phyloP scores from a whole-genome alignment of 2,797 vertebrate genomes.

The Ambastaia sidthimunki region DNA sequence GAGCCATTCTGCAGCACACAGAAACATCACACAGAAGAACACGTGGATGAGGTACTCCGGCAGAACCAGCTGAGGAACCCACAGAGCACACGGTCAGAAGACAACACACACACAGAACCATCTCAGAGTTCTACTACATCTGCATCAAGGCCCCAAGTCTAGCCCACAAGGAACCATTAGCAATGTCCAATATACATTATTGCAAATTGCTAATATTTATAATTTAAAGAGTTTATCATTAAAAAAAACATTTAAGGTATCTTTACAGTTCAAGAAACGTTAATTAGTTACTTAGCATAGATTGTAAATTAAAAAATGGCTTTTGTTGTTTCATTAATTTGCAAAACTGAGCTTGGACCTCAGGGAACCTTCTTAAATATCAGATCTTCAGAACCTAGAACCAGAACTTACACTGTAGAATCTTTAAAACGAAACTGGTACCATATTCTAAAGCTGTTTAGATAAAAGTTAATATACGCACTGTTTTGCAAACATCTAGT shows the following conservation, averaged over 20 bases:
- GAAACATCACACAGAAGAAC: conserved; percentile 99
- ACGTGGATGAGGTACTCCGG: conserved; percentile 99
- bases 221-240: background rate
- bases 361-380: too few relatives aligned
- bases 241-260: background rate
- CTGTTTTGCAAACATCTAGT: too few relatives aligned
- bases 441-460: too few relatives aligned
- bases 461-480: too few relatives aligned
- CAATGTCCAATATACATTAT: background rate
- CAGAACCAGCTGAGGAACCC: conserved; percentile 89
- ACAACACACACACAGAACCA: background rate
- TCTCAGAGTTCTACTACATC: background rate
- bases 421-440: too few relatives aligned
- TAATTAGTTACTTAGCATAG: background rate
- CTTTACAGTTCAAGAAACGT: too few relatives aligned
- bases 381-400: too few relatives aligned
- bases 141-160: background rate
- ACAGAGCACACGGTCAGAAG: conserved; percentile 23
- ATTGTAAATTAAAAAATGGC: background rate
- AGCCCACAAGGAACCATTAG: conserved; percentile 9
- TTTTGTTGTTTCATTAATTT: too few relatives aligned
- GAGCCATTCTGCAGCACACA: conserved; percentile 97
- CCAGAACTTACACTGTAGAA: too few relatives aligned
- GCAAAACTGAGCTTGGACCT: too few relatives aligned
- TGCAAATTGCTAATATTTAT: background rate